Evolutionary conservation across 2,797 vertebrate genomes (phyloP).

Genomic region (Pristis pectinata): DNA sequence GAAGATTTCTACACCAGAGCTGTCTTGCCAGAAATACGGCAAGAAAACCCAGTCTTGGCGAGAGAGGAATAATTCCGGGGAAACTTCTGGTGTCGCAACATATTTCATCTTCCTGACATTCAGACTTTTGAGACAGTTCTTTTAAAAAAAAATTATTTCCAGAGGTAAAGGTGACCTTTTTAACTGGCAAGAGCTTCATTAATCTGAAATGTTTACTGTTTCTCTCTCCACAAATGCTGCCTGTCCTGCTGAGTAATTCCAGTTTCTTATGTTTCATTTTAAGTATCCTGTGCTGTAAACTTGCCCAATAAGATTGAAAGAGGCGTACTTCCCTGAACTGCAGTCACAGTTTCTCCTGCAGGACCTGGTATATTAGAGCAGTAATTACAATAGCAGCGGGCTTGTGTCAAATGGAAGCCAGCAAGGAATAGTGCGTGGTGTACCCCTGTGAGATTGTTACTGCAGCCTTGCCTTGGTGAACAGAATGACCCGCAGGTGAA

Average conservation of each 20-base stretch:
- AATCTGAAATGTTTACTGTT: not conserved
- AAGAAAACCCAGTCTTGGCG: slow-evolving; percentile 38
- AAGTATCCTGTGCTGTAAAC: not conserved
- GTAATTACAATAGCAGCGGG: not conserved
- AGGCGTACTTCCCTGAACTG: not conserved
- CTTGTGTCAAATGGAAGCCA: not conserved
- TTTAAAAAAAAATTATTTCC: not conserved
- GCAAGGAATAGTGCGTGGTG: not conserved
- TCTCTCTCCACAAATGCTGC: not conserved
- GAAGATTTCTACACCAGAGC: slow-evolving; percentile 62
- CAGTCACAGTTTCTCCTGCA: not conserved
- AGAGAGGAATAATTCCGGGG: slow-evolving; percentile 51
- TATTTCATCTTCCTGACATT: not conserved
- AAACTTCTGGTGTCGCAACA: too few relatives aligned
- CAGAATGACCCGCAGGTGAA: too few relatives aligned
- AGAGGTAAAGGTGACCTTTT: not conserved
- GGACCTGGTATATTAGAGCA: not conserved
- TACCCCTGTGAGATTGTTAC: not conserved
- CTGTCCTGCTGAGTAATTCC: not conserved
- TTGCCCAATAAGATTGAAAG: not conserved
- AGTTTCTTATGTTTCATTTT: not conserved
- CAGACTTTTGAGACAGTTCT: not conserved
- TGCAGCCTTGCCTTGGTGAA: not conserved
- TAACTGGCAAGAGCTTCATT: too few relatives aligned
- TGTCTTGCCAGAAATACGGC: slow-evolving; percentile 54